Evolutionary conservation across 2,888 invertebrate genomes (phyloP), one percentile per base, ranked within the genome.

Genomic region (Cephus spinipes): DNA sequence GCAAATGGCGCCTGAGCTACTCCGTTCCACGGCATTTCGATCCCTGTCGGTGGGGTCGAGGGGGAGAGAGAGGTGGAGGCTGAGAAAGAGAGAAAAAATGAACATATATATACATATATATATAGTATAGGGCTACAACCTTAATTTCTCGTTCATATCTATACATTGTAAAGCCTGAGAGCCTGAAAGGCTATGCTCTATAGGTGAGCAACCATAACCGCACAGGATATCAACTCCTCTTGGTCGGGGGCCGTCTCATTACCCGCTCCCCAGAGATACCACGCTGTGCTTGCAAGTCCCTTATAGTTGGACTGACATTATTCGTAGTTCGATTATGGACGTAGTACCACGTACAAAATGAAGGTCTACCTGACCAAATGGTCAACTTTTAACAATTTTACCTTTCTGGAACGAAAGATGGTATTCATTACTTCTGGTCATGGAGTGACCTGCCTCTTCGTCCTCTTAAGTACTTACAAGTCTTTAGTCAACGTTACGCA

Each of bases 171-270:
- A 71, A 33, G 71, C 23, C 71, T 71, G 71, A 31, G 71, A 31
- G 71, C 31, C 71, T 71, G 31, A 15, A 71, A 71, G 71, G 71
- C 71, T 33, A 11, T 9, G 71, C 12, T 31, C 79, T 79, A 76
- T 32, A 73, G 79, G 73, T 79, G 83, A 83, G 82, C 81, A 84
- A 87, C 84, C 84, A 83, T 86, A 87, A 86, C 83, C 84, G 85
- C 83, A 81, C 83, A 82, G 84, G 86, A 85, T 87, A 89, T 89
- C 89, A 85, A 87, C 87, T 88, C 85, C 89, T 89, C 91, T 90
- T 91, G 88, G 91, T 91, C 91, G 91, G 91, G 91, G 91, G 91
- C 90, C 91, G 90, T 89, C 91, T 91, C 91, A 91, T 91, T 91
- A 91, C 89, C 89, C 87, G 89, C 85, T 78, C 75, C 86, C 87